Evolutionary conservation across 2,888 invertebrate species (phyloP).

Genomic region (Cheilosia soror): DNA sequence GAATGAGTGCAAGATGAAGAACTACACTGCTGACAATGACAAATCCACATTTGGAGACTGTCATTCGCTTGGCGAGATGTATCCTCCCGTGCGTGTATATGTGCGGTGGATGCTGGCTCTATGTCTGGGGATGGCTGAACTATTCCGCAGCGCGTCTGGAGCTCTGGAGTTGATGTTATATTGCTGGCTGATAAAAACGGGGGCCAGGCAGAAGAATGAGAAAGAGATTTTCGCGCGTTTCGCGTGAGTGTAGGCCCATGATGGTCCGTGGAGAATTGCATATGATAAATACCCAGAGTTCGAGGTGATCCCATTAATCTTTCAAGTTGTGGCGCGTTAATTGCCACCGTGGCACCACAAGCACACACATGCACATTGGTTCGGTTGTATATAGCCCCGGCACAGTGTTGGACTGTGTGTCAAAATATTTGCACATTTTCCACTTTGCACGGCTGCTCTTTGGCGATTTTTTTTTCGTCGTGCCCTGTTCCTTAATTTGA

Average conservation of each 20-base stretch:
- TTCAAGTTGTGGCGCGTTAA: constrained; percentile 75
- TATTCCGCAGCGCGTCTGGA: constrained; percentile 56
- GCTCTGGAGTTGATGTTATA: constrained; percentile 38
- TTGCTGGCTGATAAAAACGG: constrained; percentile 10
- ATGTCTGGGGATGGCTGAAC: constrained; percentile 43
- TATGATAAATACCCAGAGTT: constrained; percentile 75
- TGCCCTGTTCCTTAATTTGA: constrained; percentile 66
- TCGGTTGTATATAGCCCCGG: constrained; percentile 21
- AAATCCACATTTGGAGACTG: constrained; percentile 81
- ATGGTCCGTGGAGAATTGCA: constrained; percentile 70
- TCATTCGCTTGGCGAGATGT: constrained; percentile 65
- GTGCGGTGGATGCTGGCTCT: constrained; percentile 12
- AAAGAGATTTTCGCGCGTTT: constrained; percentile 59
- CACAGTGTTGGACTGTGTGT: constrained; percentile 52
- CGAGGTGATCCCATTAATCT: constrained; percentile 76
- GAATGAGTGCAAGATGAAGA: constrained; percentile 79
- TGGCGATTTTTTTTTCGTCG: constrained; percentile 12
- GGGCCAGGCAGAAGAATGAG: background rate
- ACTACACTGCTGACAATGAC: constrained; percentile 83
- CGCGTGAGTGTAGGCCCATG: constrained; percentile 70
- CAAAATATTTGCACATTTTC: constrained; percentile 75
- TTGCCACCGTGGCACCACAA: constrained; percentile 74
- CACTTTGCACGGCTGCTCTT: constrained; percentile 55
- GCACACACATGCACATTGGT: constrained; percentile 25
- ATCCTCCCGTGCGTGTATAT: constrained; percentile 3